Base-by-base conservation (phyloP, 2,888 invertebrate species). In the Monopis laevigella region DNA sequence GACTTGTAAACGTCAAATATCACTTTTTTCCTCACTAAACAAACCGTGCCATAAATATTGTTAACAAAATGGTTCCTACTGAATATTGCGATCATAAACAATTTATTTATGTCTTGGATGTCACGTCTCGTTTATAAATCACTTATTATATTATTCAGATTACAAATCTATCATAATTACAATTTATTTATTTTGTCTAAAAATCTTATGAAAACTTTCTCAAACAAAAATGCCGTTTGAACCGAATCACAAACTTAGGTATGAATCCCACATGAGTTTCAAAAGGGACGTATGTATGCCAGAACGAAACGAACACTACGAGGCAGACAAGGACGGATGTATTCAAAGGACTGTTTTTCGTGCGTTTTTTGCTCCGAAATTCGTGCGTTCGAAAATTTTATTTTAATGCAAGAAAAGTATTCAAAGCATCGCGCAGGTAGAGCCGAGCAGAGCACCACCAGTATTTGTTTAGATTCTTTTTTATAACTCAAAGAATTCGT, bases 341-440 rank as follows among this genome's bases (percentile, higher is more conserved):
- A 46, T 50, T 60, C 62, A 63, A 65, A 67, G 65, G 62, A 64
- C 59, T 10, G 72, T 77, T 78, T 77, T 77, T 78, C 70, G 55
- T 66, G 59, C 62, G 62, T 77, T 78, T 78, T 80, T 80, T 80
- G 78, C 55, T 56, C 65, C 64, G 59, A 62, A 73, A 73, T 69
- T 70, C 68, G 63, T 69, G 71, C 64, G 67, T 70, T 74, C 68
- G 40, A 65, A 58, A 70, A 62, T 73, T 74, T 77, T 78, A 75
- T 78, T 80, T 77, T 72, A 78, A 28, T 75, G 72, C 70, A 73
- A 75, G 70, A 70, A 66, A 68, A 70, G 71, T 69, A 77, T 75
- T 75, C 70, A 68, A 73, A 73, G 75, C 74, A 71, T 71, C 68
- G 68, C 62, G 65, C 80, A 80, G 80, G 80, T 80, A 80, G 78